Evolutionary conservation across 2,113 vertebrate species (phyloP).

Genomic region (Pteronura brasiliensis): DNA sequence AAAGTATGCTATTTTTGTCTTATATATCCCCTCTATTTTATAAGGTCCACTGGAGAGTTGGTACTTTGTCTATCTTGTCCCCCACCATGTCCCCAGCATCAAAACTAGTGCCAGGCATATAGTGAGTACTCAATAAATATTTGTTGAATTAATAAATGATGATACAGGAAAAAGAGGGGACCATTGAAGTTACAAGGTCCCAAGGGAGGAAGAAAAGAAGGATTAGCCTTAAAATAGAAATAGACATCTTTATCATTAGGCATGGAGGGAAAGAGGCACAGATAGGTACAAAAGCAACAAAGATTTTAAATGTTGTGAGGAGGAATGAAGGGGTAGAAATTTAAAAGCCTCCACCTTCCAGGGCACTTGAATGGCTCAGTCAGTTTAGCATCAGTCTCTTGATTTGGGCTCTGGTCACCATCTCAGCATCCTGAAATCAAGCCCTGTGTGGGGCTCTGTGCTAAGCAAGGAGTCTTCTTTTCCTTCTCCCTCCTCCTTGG

Average conservation of each 20-base stretch:
- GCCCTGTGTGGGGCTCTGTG: neutral
- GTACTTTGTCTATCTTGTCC: neutral
- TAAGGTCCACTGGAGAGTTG: neutral
- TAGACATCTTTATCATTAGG: neutral
- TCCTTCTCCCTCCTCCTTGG: neutral
- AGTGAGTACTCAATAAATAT: neutral
- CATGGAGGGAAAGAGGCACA: neutral
- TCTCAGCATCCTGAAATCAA: neutral
- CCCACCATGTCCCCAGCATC: neutral
- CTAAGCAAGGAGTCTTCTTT: neutral
- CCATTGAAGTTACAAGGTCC: neutral
- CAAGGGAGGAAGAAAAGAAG: neutral
- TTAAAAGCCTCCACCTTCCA: neutral
- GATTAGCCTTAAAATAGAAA: neutral
- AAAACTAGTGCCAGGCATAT: neutral
- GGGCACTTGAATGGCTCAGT: neutral
- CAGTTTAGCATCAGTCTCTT: neutral
- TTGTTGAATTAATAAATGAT: constrained; percentile 3
- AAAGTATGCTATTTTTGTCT: constrained; percentile 24
- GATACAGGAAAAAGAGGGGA: neutral
- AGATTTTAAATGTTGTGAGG: neutral
- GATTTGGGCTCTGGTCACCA: neutral
- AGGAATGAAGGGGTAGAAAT: neutral
- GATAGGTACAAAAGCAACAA: neutral
- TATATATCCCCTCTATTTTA: neutral